Conservation (phyloP, 2,888 invertebrate species). For the Cyrtodaria siliqua region DNA sequence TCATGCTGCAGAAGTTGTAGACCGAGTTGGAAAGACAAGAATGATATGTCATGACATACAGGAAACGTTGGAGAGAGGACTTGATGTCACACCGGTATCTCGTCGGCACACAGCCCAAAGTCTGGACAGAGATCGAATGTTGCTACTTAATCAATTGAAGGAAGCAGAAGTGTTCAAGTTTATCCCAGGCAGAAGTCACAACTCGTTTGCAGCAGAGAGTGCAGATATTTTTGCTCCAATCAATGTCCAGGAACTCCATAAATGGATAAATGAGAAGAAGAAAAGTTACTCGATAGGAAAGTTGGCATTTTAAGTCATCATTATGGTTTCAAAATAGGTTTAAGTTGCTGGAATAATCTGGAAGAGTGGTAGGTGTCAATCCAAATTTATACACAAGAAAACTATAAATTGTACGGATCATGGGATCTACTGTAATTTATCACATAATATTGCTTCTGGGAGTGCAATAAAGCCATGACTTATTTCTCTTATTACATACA, state of each 20-base stretch:
- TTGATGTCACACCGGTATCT: conserved; percentile 2
- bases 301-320: background rate
- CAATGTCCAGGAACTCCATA: conserved; percentile 15
- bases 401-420: too few species aligned
- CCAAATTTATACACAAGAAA: too few species aligned
- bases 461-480: too few species aligned
- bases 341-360: too few species aligned
- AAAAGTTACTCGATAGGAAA: conserved; percentile 1
- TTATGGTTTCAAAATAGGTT: too few species aligned
- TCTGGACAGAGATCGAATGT: background rate
- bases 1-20: conserved; percentile 16
- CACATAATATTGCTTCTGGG: too few species aligned
- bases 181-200: conserved; percentile 15
- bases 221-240: conserved; percentile 12
- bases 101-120: background rate
- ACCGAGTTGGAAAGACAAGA: conserved; percentile 30
- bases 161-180: conserved; percentile 18
- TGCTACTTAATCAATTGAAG: conserved; percentile 10
- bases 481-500: too few species aligned
- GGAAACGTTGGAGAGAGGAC: conserved; percentile 16
- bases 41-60: conserved; percentile 30
- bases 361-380: too few species aligned
- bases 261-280: conserved; percentile 17
- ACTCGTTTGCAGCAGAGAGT: conserved; percentile 11
- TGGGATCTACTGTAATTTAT: too few species aligned